Percentiles rank a stretch among this genome's conserved stretches.
Evolutionary conservation across 2,888 invertebrate genomes (phyloP).

Genomic region (Heliconius ismenius): DNA sequence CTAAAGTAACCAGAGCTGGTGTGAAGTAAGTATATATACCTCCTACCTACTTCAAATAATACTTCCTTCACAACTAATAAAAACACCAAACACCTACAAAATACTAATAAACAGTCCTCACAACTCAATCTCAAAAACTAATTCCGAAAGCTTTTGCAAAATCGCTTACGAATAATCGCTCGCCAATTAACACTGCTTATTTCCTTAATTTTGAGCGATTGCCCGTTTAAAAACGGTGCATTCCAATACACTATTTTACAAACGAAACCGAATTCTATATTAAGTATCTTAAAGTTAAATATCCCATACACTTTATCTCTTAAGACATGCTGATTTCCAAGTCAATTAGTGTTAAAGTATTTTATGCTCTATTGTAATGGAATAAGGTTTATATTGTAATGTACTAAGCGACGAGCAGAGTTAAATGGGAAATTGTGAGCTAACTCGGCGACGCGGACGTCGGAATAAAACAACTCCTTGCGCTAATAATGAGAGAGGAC

Average conservation of each 20-base stretch:
- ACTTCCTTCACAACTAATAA: not conserved
- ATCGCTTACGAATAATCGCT: constrained; percentile 69
- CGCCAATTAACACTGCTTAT: constrained; percentile 78
- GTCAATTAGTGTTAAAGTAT: constrained; percentile 44
- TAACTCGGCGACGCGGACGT: constrained; percentile 65
- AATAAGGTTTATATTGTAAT: constrained; percentile 52
- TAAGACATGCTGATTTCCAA: constrained; percentile 50
- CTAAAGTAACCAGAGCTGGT: not conserved
- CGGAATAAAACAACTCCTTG: constrained; percentile 80
- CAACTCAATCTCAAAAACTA: constrained; percentile 51
- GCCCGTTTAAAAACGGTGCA: constrained; percentile 63
- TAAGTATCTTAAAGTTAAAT: constrained; percentile 30
- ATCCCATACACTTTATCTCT: constrained; percentile 31
- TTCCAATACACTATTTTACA: constrained; percentile 43
- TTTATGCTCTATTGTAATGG: constrained; percentile 46
- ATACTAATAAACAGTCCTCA: constrained; percentile 42
- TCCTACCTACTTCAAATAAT: not conserved
- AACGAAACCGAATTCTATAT: not conserved
- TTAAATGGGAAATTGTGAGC: constrained; percentile 79
- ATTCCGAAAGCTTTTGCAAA: constrained; percentile 45
- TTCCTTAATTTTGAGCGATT: constrained; percentile 77
- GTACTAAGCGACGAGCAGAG: constrained; percentile 58
- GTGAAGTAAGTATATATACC: not conserved
- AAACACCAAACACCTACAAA: not conserved
- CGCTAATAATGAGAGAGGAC: constrained; percentile 77